phyloP scores from a whole-genome alignment of 2,113 vertebrate species.

The Megalops atlanticus region DNA sequence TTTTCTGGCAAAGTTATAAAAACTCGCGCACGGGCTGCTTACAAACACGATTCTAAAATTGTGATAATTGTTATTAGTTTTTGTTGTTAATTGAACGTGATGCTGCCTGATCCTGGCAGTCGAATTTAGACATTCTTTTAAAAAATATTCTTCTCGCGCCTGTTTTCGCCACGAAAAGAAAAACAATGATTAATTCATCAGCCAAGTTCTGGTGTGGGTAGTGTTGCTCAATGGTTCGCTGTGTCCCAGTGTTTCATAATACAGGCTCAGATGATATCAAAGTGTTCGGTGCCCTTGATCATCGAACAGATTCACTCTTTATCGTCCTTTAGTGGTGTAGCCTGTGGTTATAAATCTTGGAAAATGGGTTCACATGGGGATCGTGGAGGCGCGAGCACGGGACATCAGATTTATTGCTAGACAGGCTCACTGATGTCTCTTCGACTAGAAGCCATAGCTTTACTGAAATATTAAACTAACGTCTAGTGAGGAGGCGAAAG shows the following conservation, averaged over 20 bases:
- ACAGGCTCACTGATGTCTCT: neutral
- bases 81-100: neutral
- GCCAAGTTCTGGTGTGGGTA: neutral
- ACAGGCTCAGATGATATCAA: neutral
- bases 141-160: neutral
- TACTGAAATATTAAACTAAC: neutral
- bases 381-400: neutral
- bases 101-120: neutral
- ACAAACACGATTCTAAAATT: neutral
- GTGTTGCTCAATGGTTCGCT: neutral
- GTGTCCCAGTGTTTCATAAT: neutral
- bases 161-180: neutral
- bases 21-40: neutral
- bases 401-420: neutral
- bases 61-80: neutral
- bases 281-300: conserved; percentile 11
- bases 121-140: neutral
- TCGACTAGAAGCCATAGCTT: neutral
- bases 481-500: neutral
- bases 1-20: conserved; percentile 24
- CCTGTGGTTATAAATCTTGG: neutral
- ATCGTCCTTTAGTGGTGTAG: conserved; percentile 4
- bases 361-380: conserved; percentile 5
- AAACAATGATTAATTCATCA: conserved; percentile 1
- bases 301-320: neutral